Evolutionary conservation across 2,797 vertebrate genomes (phyloP).

Genomic region (Spinus olivaceus): DNA sequence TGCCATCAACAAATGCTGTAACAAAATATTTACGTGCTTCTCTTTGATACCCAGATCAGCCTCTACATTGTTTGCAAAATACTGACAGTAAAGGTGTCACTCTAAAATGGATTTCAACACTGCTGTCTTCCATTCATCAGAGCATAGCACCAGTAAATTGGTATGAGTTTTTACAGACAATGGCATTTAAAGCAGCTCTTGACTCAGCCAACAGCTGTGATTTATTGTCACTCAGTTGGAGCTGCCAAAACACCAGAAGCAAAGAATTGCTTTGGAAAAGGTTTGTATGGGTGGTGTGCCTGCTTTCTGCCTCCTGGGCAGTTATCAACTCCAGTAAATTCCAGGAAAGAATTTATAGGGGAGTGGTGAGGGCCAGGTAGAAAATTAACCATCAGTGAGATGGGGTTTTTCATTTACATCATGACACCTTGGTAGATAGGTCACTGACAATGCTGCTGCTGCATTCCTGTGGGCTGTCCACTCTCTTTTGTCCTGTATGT

Average conservation of each 20-base stretch:
- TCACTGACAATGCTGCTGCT: background rate
- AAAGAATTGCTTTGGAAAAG: conserved; percentile 10
- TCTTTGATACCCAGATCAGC: background rate
- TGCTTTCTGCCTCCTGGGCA: background rate
- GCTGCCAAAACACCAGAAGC: conserved; percentile 38
- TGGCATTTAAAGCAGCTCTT: conserved; percentile 32
- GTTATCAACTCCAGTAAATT: background rate
- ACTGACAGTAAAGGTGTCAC: background rate
- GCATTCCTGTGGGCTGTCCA: background rate
- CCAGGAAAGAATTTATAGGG: background rate
- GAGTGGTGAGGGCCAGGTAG: background rate
- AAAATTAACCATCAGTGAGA: background rate
- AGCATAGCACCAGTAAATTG: conserved; percentile 36
- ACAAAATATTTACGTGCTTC: background rate
- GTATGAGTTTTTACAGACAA: conserved; percentile 33
- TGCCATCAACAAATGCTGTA: background rate
- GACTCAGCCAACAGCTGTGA: conserved; percentile 14
- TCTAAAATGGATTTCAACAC: conserved; percentile 6
- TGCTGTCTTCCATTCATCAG: conserved; percentile 4
- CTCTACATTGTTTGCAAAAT: conserved; percentile 11
- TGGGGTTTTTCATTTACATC: background rate
- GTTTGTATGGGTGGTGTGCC: background rate
- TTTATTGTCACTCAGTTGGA: conserved; percentile 34
- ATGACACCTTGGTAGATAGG: background rate
- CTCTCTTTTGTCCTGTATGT: background rate